Percentiles rank a stretch among this genome's conserved stretches.
Evolutionary conservation across 1,140 invertebrate species (phyloP).

Genomic region (Linepithema humile): DNA sequence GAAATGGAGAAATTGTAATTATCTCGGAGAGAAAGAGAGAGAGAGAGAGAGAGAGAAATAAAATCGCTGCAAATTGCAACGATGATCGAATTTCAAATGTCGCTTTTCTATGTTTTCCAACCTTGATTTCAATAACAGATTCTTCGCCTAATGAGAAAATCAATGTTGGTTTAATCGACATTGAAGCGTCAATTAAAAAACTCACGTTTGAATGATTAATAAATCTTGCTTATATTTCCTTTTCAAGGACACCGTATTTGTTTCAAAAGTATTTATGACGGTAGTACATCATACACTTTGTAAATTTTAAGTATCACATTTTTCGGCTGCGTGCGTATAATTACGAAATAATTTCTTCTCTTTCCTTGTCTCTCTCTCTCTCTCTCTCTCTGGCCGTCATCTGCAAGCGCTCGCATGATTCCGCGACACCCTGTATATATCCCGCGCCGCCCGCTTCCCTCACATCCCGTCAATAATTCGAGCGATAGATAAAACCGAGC

Average conservation of each 20-base stretch:
- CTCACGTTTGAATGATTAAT: neutral
- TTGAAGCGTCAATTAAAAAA: neutral
- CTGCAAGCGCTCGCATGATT: neutral
- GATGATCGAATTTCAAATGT: neutral
- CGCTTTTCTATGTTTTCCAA: neutral
- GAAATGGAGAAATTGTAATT: neutral
- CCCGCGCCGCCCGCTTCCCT: constrained; percentile 22
- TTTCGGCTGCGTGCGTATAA: neutral
- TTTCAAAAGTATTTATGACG: constrained; percentile 6
- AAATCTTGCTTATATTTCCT: neutral
- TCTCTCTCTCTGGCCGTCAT: too few species aligned
- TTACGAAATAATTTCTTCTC: neutral
- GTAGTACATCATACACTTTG: neutral
- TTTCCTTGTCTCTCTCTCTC: too few species aligned
- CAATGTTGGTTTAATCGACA: neutral
- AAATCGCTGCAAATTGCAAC: neutral
- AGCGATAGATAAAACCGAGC: constrained; percentile 53
- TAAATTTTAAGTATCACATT: constrained; percentile 15
- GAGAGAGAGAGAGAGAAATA: neutral
- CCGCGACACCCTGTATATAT: constrained; percentile 40
- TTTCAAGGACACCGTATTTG: neutral
- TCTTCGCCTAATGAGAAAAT: neutral
- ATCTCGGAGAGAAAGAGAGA: too few species aligned
- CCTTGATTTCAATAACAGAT: neutral
- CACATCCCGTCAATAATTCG: constrained; percentile 54